Conservation (phyloP, 2,888 invertebrate species). For the Torymus texanus region DNA sequence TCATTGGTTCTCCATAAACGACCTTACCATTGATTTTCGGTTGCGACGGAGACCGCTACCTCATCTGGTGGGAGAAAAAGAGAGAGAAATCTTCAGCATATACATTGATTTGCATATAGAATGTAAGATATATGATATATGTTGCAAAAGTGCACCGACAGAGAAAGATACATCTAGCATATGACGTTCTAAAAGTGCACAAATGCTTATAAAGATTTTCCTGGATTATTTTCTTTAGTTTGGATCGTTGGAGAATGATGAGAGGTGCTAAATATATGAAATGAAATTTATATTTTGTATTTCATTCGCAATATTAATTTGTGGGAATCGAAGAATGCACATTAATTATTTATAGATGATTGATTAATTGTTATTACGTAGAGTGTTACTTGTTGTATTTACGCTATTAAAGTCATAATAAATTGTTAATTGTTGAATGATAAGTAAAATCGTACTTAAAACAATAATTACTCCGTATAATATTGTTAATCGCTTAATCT, state of each 20-base stretch:
- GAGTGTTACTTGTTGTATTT: too few species aligned
- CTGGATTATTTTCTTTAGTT: constrained; percentile 26
- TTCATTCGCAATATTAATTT: too few species aligned
- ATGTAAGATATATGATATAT: constrained; percentile 20
- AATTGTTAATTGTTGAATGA: too few species aligned
- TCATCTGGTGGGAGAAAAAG: not conserved
- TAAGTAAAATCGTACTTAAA: too few species aligned
- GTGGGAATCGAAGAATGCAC: too few species aligned
- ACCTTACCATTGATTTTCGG: not conserved
- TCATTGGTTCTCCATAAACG: constrained; percentile 10
- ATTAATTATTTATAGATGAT: too few species aligned
- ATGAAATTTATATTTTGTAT: too few species aligned
- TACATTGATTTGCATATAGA: constrained; percentile 7
- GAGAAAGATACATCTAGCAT: not conserved
- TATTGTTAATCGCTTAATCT: too few species aligned
- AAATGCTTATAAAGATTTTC: constrained; percentile 1
- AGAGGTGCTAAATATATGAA: too few species aligned
- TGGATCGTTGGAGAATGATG: constrained; percentile 5
- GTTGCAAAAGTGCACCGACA: not conserved
- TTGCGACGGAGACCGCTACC: constrained; percentile 4
- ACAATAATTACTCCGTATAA: too few species aligned
- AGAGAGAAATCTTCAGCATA: not conserved
- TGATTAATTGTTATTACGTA: too few species aligned
- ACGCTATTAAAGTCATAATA: too few species aligned
- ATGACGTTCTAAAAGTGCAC: not conserved